These are phyloP conservation scores for Linurgus olivaceus DNA, from an alignment of 2,797 vertebrate genomes.

Conservation along the genomic window DNA sequence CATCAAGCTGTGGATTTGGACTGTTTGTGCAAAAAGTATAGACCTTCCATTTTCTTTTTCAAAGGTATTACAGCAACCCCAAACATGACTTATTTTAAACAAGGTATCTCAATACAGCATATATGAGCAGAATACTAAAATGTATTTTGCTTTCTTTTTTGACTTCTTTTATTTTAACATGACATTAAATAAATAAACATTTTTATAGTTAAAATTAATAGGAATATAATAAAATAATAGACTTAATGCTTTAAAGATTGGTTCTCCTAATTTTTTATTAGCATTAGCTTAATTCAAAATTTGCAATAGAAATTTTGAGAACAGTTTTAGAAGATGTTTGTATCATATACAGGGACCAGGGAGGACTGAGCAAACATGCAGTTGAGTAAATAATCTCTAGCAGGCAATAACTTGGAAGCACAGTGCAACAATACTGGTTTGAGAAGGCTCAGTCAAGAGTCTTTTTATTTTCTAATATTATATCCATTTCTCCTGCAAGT, in stretches of 20 bases:
- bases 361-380: background rate
- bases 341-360: background rate
- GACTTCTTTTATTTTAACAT: conserved; percentile 1
- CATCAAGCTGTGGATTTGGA: background rate
- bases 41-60: background rate
- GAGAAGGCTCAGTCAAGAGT: background rate
- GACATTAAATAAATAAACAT: background rate
- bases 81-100: conserved; percentile 1
- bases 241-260: background rate
- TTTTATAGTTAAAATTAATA: background rate
- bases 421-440: background rate
- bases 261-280: background rate
- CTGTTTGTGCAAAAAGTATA: background rate
- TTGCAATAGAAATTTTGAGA: background rate
- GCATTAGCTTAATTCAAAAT: background rate
- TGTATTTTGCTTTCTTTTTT: background rate
- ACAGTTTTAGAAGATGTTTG: background rate
- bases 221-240: background rate
- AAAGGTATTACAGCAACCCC: background rate
- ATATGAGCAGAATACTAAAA: background rate
- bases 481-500: background rate
- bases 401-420: background rate
- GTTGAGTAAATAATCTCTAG: background rate
- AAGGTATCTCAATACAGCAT: background rate
- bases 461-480: background rate